Evolutionary conservation across 2,797 vertebrate species (phyloP).

Genomic region (Sphenopsis melanotis): DNA sequence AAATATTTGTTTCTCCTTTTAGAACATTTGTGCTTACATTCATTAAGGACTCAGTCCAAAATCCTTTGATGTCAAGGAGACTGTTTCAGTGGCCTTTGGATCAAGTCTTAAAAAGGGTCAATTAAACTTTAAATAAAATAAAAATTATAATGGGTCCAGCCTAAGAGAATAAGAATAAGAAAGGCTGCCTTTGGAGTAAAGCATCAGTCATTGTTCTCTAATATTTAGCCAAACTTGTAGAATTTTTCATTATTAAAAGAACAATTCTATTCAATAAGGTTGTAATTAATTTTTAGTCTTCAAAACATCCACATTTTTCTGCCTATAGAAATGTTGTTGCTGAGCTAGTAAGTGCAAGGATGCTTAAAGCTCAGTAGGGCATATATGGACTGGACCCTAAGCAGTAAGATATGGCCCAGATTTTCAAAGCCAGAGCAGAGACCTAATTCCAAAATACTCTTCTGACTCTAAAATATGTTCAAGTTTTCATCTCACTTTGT

Average conservation of each 20-base stretch:
- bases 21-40: slow-evolving; percentile 17
- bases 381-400: neutral
- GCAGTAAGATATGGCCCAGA: neutral
- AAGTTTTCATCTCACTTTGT: neutral
- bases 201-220: neutral
- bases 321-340: neutral
- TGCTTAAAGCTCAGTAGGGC: neutral
- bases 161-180: neutral
- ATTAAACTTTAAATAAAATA: slow-evolving; percentile 26
- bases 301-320: neutral
- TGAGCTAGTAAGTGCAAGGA: neutral
- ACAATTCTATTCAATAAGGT: neutral
- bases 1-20: slow-evolving; percentile 36
- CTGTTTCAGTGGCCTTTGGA: neutral
- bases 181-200: neutral
- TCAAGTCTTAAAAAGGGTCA: neutral
- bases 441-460: neutral
- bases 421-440: neutral
- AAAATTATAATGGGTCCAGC: neutral
- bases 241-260: neutral
- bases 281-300: neutral
- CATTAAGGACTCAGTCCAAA: slow-evolving; percentile 2
- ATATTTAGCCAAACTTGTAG: neutral
- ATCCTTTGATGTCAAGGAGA: slow-evolving; percentile 36
- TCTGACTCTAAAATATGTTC: neutral